Percentiles rank a stretch among this genome's conserved stretches.
These are phyloP conservation scores for Aphelinus certus DNA, from an alignment of 1,140 invertebrate species.

Conservation along the genomic window DNA sequence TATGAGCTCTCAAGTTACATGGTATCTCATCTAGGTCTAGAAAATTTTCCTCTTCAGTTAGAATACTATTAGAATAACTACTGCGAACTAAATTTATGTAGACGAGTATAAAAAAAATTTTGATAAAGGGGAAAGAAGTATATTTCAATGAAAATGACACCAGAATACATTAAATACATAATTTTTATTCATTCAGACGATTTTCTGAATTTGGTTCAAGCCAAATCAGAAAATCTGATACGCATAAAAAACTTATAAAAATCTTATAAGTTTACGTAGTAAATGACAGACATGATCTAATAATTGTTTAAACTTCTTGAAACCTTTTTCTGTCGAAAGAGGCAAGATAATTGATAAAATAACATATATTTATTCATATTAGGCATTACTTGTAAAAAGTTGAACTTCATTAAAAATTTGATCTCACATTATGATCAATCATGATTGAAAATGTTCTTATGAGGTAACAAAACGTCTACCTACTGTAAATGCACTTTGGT, in stretches of 20 bases:
- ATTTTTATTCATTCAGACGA: slow-evolving; percentile 25
- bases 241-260: slow-evolving; percentile 36
- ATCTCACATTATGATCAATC: slow-evolving; percentile 17
- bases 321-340: slow-evolving; percentile 39
- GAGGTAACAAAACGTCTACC: slow-evolving; percentile 39
- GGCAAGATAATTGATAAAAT: slow-evolving; percentile 38
- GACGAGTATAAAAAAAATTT: too few relatives aligned
- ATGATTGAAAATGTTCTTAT: slow-evolving; percentile 32
- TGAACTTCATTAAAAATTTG: slow-evolving; percentile 28
- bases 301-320: slow-evolving; percentile 21
- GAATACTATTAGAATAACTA: too few relatives aligned
- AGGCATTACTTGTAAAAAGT: slow-evolving; percentile 15
- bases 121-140: too few relatives aligned
- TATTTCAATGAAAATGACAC: too few relatives aligned
- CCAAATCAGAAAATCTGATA: slow-evolving; percentile 31
- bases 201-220: slow-evolving; percentile 9
- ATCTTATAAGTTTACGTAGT: slow-evolving; percentile 34
- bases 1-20: too few relatives aligned
- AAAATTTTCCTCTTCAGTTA: too few relatives aligned
- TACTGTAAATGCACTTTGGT: slow-evolving; percentile 42
- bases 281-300: slow-evolving; percentile 27
- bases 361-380: slow-evolving; percentile 15
- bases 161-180: slow-evolving; percentile 16
- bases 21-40: too few relatives aligned
- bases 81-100: too few relatives aligned